A percentile compares a stretch with the other conserved stretches of the same genome.
These are phyloP conservation scores for Sprattus sprattus DNA, from an alignment of 2,113 vertebrate genomes.

Conservation along the genomic window DNA sequence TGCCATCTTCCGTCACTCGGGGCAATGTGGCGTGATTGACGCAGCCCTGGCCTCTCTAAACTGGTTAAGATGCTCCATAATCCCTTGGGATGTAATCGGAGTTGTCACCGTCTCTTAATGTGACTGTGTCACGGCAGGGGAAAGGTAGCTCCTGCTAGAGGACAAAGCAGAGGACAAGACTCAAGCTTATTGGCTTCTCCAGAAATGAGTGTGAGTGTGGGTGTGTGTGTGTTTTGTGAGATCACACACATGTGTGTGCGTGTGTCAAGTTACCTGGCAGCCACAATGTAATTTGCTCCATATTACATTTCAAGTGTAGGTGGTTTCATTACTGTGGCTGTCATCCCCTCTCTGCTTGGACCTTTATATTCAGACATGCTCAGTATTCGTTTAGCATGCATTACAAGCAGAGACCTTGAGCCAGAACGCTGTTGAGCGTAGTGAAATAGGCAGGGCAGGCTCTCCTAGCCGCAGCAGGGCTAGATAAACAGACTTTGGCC, in stretches of 20 bases:
- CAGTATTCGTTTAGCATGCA: neutral
- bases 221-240: neutral
- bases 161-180: conserved; percentile 21
- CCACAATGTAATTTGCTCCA: neutral
- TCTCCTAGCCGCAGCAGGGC: neutral
- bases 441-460: neutral
- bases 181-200: neutral
- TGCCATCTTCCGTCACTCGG: conserved; percentile 55
- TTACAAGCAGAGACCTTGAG: neutral
- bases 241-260: neutral
- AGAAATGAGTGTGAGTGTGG: neutral
- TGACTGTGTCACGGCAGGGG: conserved; percentile 39
- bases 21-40: conserved; percentile 49
- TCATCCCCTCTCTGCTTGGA: neutral
- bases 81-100: conserved; percentile 65
- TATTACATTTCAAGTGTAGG: conserved; percentile 16
- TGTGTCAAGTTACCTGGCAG: conserved; percentile 7
- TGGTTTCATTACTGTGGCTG: neutral
- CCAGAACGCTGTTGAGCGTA: neutral
- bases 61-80: conserved; percentile 60
- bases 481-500: neutral
- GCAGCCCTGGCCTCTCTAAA: conserved; percentile 49
- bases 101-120: conserved; percentile 55
- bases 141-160: conserved; percentile 36
- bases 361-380: neutral